A percentile compares a stretch with the other conserved stretches of the same genome.
Evolutionary conservation across 2,888 invertebrate species (phyloP).

Genomic region (Epinotia demarniana): DNA sequence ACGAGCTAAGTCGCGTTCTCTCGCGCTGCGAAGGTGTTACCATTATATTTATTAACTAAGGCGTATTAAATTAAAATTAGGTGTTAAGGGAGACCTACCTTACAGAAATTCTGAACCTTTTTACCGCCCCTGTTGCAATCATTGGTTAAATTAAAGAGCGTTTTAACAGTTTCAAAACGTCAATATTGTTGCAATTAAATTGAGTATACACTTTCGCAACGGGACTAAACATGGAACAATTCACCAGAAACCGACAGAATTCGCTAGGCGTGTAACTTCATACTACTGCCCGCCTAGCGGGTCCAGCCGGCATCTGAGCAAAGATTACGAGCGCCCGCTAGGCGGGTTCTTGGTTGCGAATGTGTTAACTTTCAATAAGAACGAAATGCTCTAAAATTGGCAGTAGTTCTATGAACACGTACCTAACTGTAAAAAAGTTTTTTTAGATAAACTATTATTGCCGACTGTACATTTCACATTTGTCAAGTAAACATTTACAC

Average conservation of each 20-base stretch:
- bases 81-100: background rate
- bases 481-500: no score
- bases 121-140: background rate
- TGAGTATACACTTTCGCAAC: no score
- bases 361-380: background rate
- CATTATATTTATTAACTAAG: conserved; percentile 16
- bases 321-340: no score
- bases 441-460: no score
- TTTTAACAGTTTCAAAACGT: background rate
- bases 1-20: conserved; percentile 20
- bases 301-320: no score
- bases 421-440: background rate
- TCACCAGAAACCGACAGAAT: no score
- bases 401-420: background rate
- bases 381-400: background rate
- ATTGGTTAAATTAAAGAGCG: background rate
- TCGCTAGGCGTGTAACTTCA: no score
- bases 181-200: background rate
- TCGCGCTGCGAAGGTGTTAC: conserved; percentile 6
- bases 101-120: background rate
- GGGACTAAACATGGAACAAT: no score
- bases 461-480: no score
- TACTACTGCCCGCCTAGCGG: no score
- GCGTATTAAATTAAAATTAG: conserved; percentile 26
- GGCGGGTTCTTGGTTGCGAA: no score